Conservation (phyloP, 2,888 invertebrate genomes). For the Eledona agricola region DNA sequence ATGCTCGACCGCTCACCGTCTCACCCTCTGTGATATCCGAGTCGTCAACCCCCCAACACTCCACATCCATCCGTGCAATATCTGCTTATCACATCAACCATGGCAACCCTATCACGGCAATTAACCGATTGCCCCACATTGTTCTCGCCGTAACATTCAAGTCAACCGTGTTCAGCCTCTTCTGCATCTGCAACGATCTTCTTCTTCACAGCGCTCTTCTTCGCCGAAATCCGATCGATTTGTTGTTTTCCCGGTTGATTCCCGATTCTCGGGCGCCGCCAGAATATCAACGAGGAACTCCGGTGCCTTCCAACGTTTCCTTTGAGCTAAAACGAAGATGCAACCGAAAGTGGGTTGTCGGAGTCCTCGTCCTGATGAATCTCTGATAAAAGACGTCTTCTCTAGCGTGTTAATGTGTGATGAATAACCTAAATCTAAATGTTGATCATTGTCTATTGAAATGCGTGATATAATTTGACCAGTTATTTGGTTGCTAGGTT, state of each 20-base stretch:
- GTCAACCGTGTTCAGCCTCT: conserved; percentile 31
- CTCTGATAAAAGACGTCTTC: too few relatives aligned
- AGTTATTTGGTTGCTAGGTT: conserved; percentile 20
- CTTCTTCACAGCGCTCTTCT: too few relatives aligned
- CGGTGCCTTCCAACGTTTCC: too few relatives aligned
- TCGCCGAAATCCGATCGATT: too few relatives aligned
- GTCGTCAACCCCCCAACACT: conserved; percentile 29
- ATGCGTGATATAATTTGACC: conserved; percentile 26
- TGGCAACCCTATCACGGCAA: conserved; percentile 27
- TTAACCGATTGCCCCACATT: conserved; percentile 28
- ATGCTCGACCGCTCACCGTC: conserved; percentile 54
- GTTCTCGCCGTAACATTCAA: conserved; percentile 19
- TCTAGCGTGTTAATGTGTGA: conserved; percentile 27
- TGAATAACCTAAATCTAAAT: conserved; percentile 17
- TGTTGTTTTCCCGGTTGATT: too few relatives aligned
- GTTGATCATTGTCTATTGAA: conserved; percentile 27
- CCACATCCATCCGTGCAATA: conserved; percentile 29
- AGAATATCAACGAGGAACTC: too few relatives aligned
- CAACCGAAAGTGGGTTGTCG: too few relatives aligned
- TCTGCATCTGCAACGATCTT: too few relatives aligned
- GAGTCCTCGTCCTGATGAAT: too few relatives aligned
- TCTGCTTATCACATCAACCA: conserved; percentile 34
- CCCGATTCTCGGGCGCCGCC: too few relatives aligned
- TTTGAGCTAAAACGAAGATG: too few relatives aligned
- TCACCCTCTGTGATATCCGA: conserved; percentile 54